Base-by-base conservation (phyloP, 1,140 invertebrate genomes). In the Eriosoma lanigerum region DNA sequence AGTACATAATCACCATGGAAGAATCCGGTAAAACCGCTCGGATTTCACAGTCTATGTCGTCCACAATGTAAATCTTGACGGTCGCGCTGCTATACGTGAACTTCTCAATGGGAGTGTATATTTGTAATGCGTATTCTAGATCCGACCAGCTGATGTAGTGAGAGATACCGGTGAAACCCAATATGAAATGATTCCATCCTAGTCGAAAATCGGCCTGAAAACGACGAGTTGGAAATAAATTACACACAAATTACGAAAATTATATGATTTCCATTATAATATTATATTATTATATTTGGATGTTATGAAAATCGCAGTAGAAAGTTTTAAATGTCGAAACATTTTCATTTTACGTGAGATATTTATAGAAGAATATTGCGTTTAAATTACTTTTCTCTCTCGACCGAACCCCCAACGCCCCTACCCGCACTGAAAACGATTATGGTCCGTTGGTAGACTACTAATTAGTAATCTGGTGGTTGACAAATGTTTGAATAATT, bases 41-140 rank as follows among this genome's bases (percentile, higher is more conserved):
- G 82, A 92, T 84, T 85, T 93, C 91, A 1, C 90, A 89, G 81
- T 93, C 90, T 29, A 94, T 86, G 68, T 89, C 88, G 15, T 91
- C 85, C 38, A 87, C 85, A 81, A 87, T 86, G 29, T 93, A 86
- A 70, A 92, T 88, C 84, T 93, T 93, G 0, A 89, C 87, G 0
- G 93, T 90, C 5, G 92, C 86, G 1, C 92, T 92, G 83, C 91
- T 93, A 84, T 93, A 90, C 83, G 93, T 88, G 73, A 93, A 91
- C 9, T 90, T 90, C 82, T 90, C 87, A 10, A 94, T 83, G 0
- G 93, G 93, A 0, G 92, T 93, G 83, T 90, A 93, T 15, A 94
- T 85, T 82, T 91, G 89, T 83, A 93, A 93, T 19, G 90, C 89
- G 83, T 94, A 93, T 81, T 93, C 90, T 70, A 94, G 92, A 85